Base-by-base conservation (phyloP, 2,113 vertebrate genomes). In the Columbina picui region DNA sequence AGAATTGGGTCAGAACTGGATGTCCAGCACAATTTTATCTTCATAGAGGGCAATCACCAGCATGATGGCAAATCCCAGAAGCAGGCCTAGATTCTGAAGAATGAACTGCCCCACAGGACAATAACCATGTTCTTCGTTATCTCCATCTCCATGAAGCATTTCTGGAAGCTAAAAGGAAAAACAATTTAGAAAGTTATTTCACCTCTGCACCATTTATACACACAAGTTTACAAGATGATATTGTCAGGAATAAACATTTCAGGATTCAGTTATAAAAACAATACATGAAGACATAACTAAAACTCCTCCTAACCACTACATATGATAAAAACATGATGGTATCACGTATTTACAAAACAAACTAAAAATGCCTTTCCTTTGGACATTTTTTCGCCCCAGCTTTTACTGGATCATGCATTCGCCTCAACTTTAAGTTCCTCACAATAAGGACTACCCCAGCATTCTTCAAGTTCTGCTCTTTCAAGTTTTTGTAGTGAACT, bases 41-140 rank as follows among this genome's bases (percentile, higher is more conserved):
- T 99, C 99, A 19, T 99, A 99, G 95, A 99, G 99, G 95, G 99
- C 99, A 81, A 99, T 99, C 94, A 99, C 98, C 97, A 99, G 98
- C 99, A 99, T 99, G 97, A 99, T 98, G 98, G 96, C 97, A 89
- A 99, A 99, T 21, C 99, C 99, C 55, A 98, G 98, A 52, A 99
- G 97, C 97, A 99, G 73, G 69, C 99, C 99, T 49, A 99, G 74
- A 81, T 99, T 99, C 98, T 99, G 99, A 60, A 99, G 98, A 83
- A 99, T 47, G 86, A 99, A 99, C 80, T 99, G 99, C 25, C 99
- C 99, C 85, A 99, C 97, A 1, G 99, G 98, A 96, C 99, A 99
- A 56, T 98, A 98, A 91, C 99, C 99, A 14, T 99, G 98, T 9
- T 99, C 99, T 97, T 99, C 99, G 2, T 99, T 98, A 97, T 99